phyloP scores from a whole-genome alignment of 2,113 vertebrate species.

The Psephotus haematonotus region DNA sequence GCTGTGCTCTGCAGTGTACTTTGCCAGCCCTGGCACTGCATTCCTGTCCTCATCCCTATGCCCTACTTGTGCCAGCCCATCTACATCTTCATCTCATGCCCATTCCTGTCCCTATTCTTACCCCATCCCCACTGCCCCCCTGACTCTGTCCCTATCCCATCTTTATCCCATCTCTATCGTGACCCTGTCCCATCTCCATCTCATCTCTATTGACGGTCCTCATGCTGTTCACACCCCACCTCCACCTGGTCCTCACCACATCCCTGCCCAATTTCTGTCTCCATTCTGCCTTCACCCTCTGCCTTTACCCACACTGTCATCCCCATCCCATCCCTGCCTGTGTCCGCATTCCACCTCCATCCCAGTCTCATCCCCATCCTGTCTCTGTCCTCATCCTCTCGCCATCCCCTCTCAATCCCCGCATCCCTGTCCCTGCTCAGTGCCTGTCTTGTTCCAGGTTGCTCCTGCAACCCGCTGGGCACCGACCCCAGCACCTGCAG shows the following conservation, averaged over 20 bases:
- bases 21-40: background rate
- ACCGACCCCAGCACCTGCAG: constrained; percentile 84
- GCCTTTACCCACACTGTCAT: background rate
- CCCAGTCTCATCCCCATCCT: background rate
- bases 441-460: constrained; percentile 73
- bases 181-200: background rate
- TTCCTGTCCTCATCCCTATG: background rate
- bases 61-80: background rate
- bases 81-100: background rate
- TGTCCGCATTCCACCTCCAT: background rate
- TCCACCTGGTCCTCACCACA: background rate
- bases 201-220: background rate
- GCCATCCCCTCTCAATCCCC: too few species aligned
- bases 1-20: background rate
- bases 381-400: background rate
- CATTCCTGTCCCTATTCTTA: background rate
- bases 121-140: background rate
- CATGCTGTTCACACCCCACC: background rate
- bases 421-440: background rate
- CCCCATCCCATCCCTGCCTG: background rate
- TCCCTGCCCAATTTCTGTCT: background rate
- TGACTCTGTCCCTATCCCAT: background rate
- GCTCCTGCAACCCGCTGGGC: constrained; percentile 89
- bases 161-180: background rate
- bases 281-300: background rate